Evolutionary conservation across 2,113 vertebrate species (phyloP).

Genomic region (Nothoprocta perdicaria): DNA sequence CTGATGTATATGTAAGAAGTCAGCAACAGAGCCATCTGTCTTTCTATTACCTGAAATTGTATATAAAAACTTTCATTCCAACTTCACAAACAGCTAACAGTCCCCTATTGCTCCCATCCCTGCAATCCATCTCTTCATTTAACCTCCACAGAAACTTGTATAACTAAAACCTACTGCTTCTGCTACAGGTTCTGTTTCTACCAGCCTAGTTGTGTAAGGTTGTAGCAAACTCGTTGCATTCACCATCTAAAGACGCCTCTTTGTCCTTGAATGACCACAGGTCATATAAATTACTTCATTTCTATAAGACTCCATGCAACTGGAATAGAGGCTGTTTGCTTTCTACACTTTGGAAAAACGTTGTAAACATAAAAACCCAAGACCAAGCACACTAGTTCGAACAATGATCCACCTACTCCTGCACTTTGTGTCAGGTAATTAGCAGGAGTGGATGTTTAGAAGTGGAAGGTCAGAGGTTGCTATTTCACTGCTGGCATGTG

Average conservation of each 20-base stretch:
- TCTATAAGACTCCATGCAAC: neutral
- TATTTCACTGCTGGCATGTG: neutral
- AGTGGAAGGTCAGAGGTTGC: neutral
- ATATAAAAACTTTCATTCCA: neutral
- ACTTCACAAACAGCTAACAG: neutral
- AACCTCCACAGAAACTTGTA: neutral
- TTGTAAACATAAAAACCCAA: neutral
- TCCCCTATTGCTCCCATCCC: neutral
- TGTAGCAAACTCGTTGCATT: neutral
- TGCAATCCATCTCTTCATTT: neutral
- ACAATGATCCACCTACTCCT: neutral
- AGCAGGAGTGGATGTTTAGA: neutral
- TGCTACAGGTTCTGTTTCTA: neutral
- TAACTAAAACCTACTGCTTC: neutral
- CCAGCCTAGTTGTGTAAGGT: neutral
- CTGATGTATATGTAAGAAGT: constrained; percentile 15
- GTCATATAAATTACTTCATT: constrained; percentile 2
- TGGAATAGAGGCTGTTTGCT: neutral
- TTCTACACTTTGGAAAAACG: neutral
- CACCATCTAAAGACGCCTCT: neutral
- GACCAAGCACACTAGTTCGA: neutral
- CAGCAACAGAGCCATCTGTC: constrained; percentile 29
- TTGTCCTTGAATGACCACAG: neutral
- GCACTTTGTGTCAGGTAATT: neutral
- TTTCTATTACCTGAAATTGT: constrained; percentile 28